Conservation (phyloP, 2,113 vertebrate species). For the Perccottus glenii region DNA sequence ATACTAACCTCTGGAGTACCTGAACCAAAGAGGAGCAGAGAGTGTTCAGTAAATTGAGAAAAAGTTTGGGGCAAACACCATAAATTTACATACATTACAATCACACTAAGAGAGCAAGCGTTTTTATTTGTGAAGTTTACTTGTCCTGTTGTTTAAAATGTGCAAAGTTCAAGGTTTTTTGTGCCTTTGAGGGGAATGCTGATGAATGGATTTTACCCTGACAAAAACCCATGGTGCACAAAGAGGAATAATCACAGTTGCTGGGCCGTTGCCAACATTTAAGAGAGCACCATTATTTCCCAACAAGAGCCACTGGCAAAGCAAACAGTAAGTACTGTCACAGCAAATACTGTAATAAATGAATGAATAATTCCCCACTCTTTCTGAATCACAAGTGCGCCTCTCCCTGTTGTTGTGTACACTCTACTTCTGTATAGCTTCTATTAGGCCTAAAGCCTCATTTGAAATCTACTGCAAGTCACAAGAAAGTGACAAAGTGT, state of each 20-base stretch:
- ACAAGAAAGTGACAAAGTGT: conserved; percentile 5
- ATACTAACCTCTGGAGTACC: conserved; percentile 22
- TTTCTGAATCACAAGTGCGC: neutral
- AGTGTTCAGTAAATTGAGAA: neutral
- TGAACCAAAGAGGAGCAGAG: neutral
- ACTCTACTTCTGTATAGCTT: neutral
- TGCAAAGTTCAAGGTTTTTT: conserved; percentile 25
- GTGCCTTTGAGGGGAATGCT: neutral
- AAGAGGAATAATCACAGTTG: conserved; percentile 42
- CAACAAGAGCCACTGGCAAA: conserved; percentile 9
- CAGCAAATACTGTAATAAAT: conserved; percentile 16
- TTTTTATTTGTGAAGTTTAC: neutral
- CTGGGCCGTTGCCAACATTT: conserved; percentile 22
- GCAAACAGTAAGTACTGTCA: conserved; percentile 5
- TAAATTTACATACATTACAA: too few species aligned
- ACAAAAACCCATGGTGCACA: conserved; percentile 30
- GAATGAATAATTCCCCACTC: neutral
- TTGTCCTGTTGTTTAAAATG: neutral
- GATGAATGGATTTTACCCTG: conserved; percentile 32
- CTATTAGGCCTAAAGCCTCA: conserved; percentile 3
- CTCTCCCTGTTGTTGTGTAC: conserved; percentile 3
- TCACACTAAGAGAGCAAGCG: too few species aligned
- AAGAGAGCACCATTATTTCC: conserved; percentile 35
- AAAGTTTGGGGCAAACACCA: neutral
- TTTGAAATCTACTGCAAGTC: neutral